phyloP scores from a whole-genome alignment of 2,113 vertebrate genomes.

The Cariama cristata region DNA sequence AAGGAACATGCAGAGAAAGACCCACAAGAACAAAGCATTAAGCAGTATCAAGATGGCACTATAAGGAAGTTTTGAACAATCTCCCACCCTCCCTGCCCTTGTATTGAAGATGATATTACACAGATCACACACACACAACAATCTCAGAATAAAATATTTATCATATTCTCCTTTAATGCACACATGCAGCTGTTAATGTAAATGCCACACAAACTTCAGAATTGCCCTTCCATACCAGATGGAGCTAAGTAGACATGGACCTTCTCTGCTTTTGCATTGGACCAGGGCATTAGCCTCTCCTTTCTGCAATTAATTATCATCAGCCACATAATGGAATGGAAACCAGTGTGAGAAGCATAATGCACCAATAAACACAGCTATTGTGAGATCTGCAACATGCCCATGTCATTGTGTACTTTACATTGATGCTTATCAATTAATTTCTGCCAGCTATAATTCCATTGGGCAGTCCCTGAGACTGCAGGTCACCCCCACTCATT shows the following conservation, averaged over 20 bases:
- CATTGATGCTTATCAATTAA: neutral
- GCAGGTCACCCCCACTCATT: neutral
- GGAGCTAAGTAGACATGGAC: neutral
- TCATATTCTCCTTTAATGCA: neutral
- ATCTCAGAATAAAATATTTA: neutral
- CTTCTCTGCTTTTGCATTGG: neutral
- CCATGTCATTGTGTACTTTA: rapidly evolving
- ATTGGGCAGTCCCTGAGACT: neutral
- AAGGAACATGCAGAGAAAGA: neutral
- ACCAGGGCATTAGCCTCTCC: neutral
- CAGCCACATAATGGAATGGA: neutral
- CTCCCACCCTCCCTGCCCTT: neutral
- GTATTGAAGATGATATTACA: neutral
- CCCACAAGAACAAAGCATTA: neutral
- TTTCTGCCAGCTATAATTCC: neutral
- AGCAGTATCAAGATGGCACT: neutral
- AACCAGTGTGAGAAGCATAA: neutral
- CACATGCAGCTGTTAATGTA: neutral
- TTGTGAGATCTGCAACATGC: rapidly evolving
- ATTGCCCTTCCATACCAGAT: neutral
- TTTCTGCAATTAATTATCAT: neutral
- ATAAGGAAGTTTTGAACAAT: neutral
- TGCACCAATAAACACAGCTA: neutral
- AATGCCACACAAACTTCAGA: neutral
- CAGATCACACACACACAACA: neutral